These are phyloP conservation scores for Brachionus rotundiformis DNA, from an alignment of 1,140 invertebrate species.

Conservation along the genomic window DNA sequence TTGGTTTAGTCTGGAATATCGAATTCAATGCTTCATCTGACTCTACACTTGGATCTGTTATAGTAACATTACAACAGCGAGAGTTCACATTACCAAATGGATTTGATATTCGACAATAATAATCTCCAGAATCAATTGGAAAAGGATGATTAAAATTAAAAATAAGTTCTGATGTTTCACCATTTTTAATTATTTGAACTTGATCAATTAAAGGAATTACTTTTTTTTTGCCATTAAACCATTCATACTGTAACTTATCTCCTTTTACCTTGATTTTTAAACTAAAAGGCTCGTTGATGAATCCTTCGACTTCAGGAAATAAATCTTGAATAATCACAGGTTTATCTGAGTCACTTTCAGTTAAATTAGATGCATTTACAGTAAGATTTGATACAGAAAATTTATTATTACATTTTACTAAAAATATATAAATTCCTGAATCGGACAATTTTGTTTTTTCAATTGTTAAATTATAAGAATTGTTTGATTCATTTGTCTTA, in stretches of 20 bases:
- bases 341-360: not conserved
- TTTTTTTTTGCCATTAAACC: slow-evolving; percentile 34
- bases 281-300: not conserved
- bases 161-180: not conserved
- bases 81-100: not conserved
- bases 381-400: too few relatives aligned
- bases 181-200: not conserved
- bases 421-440: not conserved
- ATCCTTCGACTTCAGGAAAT: not conserved
- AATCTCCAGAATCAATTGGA: slow-evolving; percentile 6
- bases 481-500: not conserved
- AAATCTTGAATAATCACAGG: slow-evolving; percentile 40
- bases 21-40: not conserved
- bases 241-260: slow-evolving; percentile 17
- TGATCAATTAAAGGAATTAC: slow-evolving; percentile 21
- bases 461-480: not conserved
- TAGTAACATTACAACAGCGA: not conserved
- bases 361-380: too few relatives aligned
- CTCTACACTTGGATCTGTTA: not conserved
- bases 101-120: not conserved
- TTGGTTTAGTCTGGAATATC: slow-evolving; percentile 38
- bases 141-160: slow-evolving; percentile 7
- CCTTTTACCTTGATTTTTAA: not conserved
- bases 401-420: too few relatives aligned
- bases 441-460: not conserved